Conservation (phyloP, 2,888 invertebrate species). For the Agonum fuliginosum region DNA sequence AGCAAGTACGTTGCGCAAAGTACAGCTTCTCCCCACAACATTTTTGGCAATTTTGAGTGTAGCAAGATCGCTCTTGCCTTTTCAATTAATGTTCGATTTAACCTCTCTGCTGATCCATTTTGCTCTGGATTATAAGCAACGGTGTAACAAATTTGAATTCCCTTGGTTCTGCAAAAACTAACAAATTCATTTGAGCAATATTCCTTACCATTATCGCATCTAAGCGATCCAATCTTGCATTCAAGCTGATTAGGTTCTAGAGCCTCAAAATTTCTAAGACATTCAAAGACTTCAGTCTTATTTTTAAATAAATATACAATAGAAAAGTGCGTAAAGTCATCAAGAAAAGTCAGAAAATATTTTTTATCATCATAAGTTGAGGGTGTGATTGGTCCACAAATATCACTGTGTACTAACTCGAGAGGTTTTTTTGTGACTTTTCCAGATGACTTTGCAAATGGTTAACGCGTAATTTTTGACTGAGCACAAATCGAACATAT, state of each 20-base stretch:
- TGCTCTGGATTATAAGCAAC: constrained; percentile 66
- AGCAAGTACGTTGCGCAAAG: constrained; percentile 63
- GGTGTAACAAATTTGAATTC: constrained; percentile 66
- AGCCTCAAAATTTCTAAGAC: constrained; percentile 52
- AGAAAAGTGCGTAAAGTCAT: constrained; percentile 59
- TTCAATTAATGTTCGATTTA: constrained; percentile 66
- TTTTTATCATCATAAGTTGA: constrained; percentile 38
- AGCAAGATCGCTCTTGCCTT: constrained; percentile 62
- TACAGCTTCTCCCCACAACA: constrained; percentile 68
- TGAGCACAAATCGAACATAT: constrained; percentile 44
- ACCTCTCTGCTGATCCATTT: constrained; percentile 66
- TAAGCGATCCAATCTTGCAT: constrained; percentile 30
- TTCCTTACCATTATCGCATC: constrained; percentile 60
- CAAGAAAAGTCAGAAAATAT: constrained; percentile 60
- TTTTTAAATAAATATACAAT: constrained; percentile 48
- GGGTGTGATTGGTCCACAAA: constrained; percentile 57
- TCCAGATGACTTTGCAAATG: constrained; percentile 34
- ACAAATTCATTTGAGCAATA: constrained; percentile 58
- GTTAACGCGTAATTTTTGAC: constrained; percentile 40
- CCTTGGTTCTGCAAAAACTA: constrained; percentile 47
- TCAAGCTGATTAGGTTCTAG: constrained; percentile 16
- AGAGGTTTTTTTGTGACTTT: too few relatives aligned
- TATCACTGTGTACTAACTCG: too few relatives aligned
- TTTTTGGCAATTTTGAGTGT: constrained; percentile 65
- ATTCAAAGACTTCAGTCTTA: constrained; percentile 56